These are phyloP conservation scores for Antheraea pernyi DNA, from an alignment of 1,140 invertebrate species.

Conservation along the genomic window DNA sequence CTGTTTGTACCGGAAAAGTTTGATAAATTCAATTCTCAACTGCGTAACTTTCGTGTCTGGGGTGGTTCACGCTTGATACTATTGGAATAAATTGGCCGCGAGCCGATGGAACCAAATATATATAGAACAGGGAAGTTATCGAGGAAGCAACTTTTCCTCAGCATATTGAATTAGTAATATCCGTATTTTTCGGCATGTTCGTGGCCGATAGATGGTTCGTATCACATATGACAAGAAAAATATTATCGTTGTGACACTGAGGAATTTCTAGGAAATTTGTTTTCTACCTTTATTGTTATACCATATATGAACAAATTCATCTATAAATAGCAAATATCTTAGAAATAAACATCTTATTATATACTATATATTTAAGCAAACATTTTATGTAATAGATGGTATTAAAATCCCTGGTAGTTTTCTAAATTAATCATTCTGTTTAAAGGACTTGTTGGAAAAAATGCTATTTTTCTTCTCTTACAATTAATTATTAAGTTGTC, in stretches of 20 bases:
- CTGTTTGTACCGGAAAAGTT: slow-evolving; percentile 67
- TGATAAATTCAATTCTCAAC: slow-evolving; percentile 72
- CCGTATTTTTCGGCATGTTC: slow-evolving; percentile 34
- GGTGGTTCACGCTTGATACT: slow-evolving; percentile 60
- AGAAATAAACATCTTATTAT: too few species aligned
- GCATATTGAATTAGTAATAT: slow-evolving; percentile 45
- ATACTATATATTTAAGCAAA: too few species aligned
- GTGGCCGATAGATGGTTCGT: slow-evolving; percentile 16
- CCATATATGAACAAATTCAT: too few species aligned
- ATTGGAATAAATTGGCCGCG: slow-evolving; percentile 64
- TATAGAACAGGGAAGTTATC: slow-evolving; percentile 52
- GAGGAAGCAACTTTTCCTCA: slow-evolving; percentile 33
- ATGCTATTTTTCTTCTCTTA: too few species aligned
- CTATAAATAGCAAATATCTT: too few species aligned
- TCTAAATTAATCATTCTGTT: too few species aligned
- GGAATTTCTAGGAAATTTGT: slow-evolving; percentile 16
- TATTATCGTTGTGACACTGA: slow-evolving; percentile 27
- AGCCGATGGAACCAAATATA: slow-evolving; percentile 39
- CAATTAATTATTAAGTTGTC: too few species aligned
- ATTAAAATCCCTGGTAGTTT: too few species aligned
- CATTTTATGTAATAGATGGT: too few species aligned
- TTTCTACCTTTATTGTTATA: too few species aligned
- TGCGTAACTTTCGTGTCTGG: slow-evolving; percentile 59
- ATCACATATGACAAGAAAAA: slow-evolving; percentile 25
- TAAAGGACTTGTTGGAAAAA: too few species aligned